phyloP scores from a whole-genome alignment of 2,888 invertebrate species.

The Azorinus chamasolen region DNA sequence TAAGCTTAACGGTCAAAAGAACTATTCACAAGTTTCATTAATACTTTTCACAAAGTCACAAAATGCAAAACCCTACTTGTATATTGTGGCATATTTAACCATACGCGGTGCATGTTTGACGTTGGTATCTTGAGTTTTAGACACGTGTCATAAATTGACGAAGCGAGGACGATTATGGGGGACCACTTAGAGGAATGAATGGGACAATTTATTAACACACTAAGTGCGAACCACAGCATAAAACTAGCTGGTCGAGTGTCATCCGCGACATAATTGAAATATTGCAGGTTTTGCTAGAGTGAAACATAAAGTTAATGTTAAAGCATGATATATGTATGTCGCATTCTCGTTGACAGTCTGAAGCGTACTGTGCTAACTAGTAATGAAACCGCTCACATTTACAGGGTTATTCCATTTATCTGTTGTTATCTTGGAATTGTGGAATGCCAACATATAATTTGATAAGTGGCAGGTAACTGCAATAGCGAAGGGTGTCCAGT shows the following conservation, averaged over 20 bases:
- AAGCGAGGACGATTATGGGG: constrained; percentile 23
- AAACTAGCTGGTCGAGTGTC: constrained; percentile 41
- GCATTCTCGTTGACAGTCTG: background rate
- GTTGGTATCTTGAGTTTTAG: constrained; percentile 25
- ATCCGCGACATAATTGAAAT: constrained; percentile 36
- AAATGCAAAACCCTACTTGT: constrained; percentile 18
- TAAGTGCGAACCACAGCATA: constrained; percentile 56
- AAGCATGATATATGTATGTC: constrained; percentile 4
- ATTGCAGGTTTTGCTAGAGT: constrained; percentile 21
- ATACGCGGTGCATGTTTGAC: constrained; percentile 26
- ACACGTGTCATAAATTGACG: constrained; percentile 53
- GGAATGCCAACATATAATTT: no score
- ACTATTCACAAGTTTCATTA: no score
- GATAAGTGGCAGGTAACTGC: no score
- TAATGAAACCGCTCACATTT: no score
- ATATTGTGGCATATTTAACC: constrained; percentile 42
- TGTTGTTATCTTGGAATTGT: no score
- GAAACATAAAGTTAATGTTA: constrained; percentile 32
- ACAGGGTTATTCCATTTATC: no score
- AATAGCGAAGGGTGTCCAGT: no score
- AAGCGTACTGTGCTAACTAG: no score
- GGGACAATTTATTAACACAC: constrained; percentile 60
- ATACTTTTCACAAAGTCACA: no score
- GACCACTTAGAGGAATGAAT: constrained; percentile 40
- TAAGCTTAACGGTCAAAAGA: no score